Evolutionary conservation across 2,797 vertebrate genomes (phyloP).

Genomic region (Eremophila alpestris): DNA sequence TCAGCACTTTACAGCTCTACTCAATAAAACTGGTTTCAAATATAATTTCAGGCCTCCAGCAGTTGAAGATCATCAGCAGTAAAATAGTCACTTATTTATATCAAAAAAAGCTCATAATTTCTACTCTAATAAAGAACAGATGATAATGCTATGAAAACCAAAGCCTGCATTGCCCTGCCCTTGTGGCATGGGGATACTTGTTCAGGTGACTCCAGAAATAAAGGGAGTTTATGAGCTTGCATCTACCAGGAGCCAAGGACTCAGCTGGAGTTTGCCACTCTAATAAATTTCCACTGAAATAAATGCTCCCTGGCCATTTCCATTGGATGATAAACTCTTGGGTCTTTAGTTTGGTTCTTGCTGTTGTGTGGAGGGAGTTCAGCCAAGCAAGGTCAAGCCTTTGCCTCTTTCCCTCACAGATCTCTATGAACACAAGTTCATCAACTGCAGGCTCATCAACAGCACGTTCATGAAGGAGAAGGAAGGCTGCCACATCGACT

Average conservation of each 20-base stretch:
- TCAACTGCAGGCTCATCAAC: constrained; percentile 89
- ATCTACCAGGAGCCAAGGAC: background rate
- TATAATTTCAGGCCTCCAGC: background rate
- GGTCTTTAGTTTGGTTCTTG: background rate
- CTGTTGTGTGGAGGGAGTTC: background rate
- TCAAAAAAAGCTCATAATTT: background rate
- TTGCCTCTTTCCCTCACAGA: constrained; percentile 76
- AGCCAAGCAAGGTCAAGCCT: background rate
- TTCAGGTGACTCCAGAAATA: background rate
- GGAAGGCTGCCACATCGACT: constrained; percentile 93
- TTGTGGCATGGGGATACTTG: background rate
- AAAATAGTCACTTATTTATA: background rate
- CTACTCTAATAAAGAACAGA: background rate
- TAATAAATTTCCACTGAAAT: background rate
- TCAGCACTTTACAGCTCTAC: background rate
- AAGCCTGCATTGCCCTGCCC: background rate
- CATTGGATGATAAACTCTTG: background rate
- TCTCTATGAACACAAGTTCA: constrained; percentile 91
- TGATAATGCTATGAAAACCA: background rate
- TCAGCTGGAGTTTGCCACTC: background rate
- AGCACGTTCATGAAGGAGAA: constrained; percentile 86
- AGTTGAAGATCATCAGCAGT: background rate
- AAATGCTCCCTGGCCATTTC: background rate
- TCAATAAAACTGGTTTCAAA: background rate
- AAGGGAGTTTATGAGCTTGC: background rate